Conservation (phyloP, 2,113 vertebrate genomes). For the Salvelinus fontinalis region DNA sequence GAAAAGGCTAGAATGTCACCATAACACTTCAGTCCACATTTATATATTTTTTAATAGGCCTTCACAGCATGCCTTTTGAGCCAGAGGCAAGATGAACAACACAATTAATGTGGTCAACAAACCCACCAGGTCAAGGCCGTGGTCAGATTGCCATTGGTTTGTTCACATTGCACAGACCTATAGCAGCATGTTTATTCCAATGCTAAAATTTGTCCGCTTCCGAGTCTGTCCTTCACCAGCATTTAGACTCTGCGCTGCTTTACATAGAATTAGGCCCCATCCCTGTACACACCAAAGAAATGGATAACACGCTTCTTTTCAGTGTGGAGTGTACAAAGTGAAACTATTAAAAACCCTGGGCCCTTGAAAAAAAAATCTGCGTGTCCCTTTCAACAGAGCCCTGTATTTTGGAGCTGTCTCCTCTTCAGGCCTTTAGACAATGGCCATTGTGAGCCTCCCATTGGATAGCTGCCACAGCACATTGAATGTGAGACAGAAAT, state of each 20-base stretch:
- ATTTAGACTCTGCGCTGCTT: neutral
- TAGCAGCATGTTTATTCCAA: conserved; percentile 26
- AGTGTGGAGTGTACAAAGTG: conserved; percentile 32
- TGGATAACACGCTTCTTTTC: conserved; percentile 38
- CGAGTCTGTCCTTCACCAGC: conserved; percentile 6
- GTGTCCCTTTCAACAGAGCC: conserved; percentile 3
- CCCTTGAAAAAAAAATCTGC: neutral
- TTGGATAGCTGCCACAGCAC: conserved; percentile 57
- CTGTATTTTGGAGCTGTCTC: conserved; percentile 37
- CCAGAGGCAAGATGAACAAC: neutral
- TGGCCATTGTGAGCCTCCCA: conserved; percentile 39
- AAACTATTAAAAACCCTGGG: conserved; percentile 41
- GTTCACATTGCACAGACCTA: conserved; percentile 16
- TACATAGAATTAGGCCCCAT: conserved; percentile 10
- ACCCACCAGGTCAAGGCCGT: neutral
- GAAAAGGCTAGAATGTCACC: neutral
- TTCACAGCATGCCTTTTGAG: neutral
- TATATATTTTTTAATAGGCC: neutral
- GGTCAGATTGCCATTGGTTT: conserved; percentile 18
- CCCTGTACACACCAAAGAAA: conserved; percentile 19
- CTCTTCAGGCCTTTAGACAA: conserved; percentile 49
- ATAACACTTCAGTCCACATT: neutral
- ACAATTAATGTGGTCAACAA: conserved; percentile 5
- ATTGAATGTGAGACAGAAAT: conserved; percentile 56
- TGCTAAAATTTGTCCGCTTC: neutral